Conservation (phyloP, 1,140 invertebrate genomes). For the Bradynema listronoti region DNA sequence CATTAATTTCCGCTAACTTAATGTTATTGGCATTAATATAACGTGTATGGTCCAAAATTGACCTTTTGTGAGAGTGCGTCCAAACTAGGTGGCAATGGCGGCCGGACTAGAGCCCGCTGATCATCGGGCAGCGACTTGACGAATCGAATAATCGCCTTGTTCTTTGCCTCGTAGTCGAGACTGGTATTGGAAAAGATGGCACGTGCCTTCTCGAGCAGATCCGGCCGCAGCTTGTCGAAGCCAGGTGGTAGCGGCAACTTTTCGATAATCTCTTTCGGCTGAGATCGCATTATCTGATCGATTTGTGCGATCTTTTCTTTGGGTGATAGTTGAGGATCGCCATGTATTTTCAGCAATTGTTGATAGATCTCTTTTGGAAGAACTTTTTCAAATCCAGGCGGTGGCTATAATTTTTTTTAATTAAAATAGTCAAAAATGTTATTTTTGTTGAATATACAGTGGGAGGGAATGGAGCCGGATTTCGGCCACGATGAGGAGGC, state of each 20-base stretch:
- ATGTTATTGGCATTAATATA: too few relatives aligned
- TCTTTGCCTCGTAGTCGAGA: slow-evolving; percentile 18
- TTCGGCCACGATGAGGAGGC: neutral
- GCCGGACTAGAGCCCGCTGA: slow-evolving; percentile 13
- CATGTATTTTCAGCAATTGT: slow-evolving; percentile 26
- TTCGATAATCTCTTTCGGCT: slow-evolving; percentile 29
- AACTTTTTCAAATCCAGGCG: slow-evolving; percentile 34
- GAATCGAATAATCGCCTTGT: slow-evolving; percentile 31
- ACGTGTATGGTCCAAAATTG: too few relatives aligned
- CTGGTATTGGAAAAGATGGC: slow-evolving; percentile 26
- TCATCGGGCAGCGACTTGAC: slow-evolving; percentile 23
- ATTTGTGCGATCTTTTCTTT: slow-evolving; percentile 33
- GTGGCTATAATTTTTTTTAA: slow-evolving; percentile 20
- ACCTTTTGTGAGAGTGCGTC: slow-evolving; percentile 12
- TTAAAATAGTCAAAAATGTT: neutral
- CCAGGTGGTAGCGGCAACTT: slow-evolving; percentile 30
- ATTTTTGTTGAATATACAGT: slow-evolving; percentile 12
- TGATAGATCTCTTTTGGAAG: slow-evolving; percentile 23
- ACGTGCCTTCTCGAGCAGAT: slow-evolving; percentile 16
- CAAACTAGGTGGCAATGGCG: slow-evolving; percentile 24
- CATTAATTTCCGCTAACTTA: too few relatives aligned
- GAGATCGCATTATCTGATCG: slow-evolving; percentile 25
- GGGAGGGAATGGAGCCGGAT: slow-evolving; percentile 13
- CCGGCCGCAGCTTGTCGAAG: slow-evolving; percentile 30
- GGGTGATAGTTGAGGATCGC: slow-evolving; percentile 11